Percentiles rank a stretch among this genome's conserved stretches.
Conservation (phyloP, 2,888 invertebrate genomes). For the Thera britannica region DNA sequence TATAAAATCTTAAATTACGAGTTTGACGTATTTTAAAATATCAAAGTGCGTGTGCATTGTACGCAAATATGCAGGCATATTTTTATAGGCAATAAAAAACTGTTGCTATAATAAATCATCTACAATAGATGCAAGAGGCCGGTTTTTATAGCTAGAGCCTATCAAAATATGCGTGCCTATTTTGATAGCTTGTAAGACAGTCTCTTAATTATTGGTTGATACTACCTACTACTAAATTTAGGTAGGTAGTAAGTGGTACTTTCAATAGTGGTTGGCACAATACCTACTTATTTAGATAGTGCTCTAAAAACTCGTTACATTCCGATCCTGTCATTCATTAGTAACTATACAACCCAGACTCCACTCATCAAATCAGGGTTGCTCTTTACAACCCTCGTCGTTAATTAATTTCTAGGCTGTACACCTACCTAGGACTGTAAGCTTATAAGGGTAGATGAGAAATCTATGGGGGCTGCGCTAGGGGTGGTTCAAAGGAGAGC, state of each 20-base stretch:
- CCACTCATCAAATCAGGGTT: constrained; percentile 36
- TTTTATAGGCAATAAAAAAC: no score
- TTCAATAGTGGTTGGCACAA: not conserved
- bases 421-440: constrained; percentile 7
- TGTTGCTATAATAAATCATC: no score
- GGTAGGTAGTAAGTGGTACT: not conserved
- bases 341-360: constrained; percentile 3
- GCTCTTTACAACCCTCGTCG: constrained; percentile 34
- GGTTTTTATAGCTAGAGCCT: no score
- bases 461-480: constrained; percentile 7
- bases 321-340: constrained; percentile 16
- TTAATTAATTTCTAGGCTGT: constrained; percentile 39
- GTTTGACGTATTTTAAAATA: no score
- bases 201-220: no score
- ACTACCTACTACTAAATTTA: no score
- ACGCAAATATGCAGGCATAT: no score
- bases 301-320: constrained; percentile 7
- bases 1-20: no score
- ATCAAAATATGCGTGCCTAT: no score
- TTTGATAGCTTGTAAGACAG: no score
- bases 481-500: constrained; percentile 7
- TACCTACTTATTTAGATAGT: not conserved
- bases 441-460: constrained; percentile 6
- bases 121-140: no score
- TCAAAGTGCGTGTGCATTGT: no score